Conservation (phyloP, 1,140 invertebrate species). For the Cydia strobilella region DNA sequence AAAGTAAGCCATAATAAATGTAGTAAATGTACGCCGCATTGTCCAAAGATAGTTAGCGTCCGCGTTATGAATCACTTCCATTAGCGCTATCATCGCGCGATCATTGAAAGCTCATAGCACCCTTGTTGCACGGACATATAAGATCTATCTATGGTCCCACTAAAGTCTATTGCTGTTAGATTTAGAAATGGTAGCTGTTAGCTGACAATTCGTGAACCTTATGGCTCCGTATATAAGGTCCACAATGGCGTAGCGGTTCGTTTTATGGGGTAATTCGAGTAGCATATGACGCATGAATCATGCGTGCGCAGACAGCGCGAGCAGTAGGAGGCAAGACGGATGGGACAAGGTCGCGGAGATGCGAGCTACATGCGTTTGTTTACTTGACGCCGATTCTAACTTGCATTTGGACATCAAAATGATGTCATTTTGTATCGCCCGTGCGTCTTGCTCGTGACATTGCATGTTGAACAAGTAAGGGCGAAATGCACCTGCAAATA, state of each 20-base stretch:
- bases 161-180: background rate
- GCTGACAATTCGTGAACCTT: too few species aligned
- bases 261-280: too few species aligned
- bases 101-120: too few species aligned
- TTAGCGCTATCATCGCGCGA: background rate
- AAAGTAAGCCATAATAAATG: background rate
- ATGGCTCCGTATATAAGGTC: too few species aligned
- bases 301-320: background rate
- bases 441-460: too few species aligned
- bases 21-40: background rate
- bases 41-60: background rate
- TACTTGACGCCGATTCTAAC: background rate
- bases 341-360: background rate
- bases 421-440: too few species aligned
- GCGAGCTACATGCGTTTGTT: background rate
- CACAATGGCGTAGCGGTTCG: too few species aligned
- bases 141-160: background rate
- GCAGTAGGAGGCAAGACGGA: background rate
- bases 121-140: too few species aligned
- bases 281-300: too few species aligned
- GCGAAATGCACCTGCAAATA: too few species aligned
- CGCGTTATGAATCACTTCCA: constrained; percentile 12
- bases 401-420: background rate
- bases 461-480: too few species aligned
- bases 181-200: too few species aligned